Base-by-base conservation (phyloP, 2,113 vertebrate species). In the Rhagologus leucostigma region DNA sequence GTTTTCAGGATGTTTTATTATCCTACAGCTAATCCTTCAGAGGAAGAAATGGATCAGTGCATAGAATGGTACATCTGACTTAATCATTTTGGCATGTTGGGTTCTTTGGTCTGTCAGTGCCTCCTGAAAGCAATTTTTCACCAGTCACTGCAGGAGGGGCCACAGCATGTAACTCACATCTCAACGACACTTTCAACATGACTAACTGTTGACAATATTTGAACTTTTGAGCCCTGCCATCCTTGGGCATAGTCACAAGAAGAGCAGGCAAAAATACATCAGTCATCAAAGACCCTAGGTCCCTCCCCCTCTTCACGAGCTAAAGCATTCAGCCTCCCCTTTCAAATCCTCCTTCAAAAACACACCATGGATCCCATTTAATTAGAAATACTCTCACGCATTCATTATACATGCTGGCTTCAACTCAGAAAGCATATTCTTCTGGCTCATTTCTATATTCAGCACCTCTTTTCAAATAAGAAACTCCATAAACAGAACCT, bases 361-460 rank as follows among this genome's bases (percentile, higher is more conserved):
- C 75, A 63, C 77, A 85, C 60, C 65, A 76, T 17, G 62, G 84
- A 93, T 86, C 67, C 86, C 16, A 46, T 87, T 93, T 93, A 92
- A 89, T 87, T 94, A 95, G 86, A 94, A 95, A 94, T 78, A 68
- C 81, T 94, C 76, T 96, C 90, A 81, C 52, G 65, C 63, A 64
- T 85, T 95, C 63, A 90, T 97, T 94, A 87, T 60, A 70, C 62
- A 44, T 73, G 73, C 71, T 91, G 85, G 65, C 87, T 92, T 79
- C 1, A 1, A 63, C 77, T 92, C 64, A 84, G 87, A 93, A 92
- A 95, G 44, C 67, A 59, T 80, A 64, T 81, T 95, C 52, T 47
- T 93, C 65, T 79, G 69, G 69, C n/a, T 96, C 20, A 47, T 86
- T 96, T 82, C 88, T 94, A 39, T 70, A 80, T 4, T 3, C 59